phyloP scores from a whole-genome alignment of 2,113 vertebrate genomes.

The Elephas maximus region DNA sequence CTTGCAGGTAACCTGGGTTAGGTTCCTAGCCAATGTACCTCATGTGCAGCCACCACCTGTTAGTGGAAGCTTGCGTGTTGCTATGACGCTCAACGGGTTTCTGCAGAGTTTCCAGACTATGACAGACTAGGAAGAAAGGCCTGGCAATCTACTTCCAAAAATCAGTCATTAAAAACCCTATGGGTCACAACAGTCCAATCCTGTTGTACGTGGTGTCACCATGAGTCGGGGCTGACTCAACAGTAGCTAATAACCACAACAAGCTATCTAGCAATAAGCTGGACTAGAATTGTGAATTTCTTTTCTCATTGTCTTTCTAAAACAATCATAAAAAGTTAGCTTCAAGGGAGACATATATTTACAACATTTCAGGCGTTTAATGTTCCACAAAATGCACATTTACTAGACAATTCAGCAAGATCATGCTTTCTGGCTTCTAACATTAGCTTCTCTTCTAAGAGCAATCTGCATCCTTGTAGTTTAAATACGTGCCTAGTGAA shows the following conservation, averaged over 20 bases:
- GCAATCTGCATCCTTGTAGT: constrained; percentile 1
- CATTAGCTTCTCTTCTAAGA: constrained; percentile 50
- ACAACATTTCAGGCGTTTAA: constrained; percentile 60
- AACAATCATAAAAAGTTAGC: constrained; percentile 60
- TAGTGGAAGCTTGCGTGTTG: too few species aligned
- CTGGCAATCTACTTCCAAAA: background rate
- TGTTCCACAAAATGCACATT: constrained; percentile 42
- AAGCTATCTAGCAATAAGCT: background rate
- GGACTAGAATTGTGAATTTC: background rate
- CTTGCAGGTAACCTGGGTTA: background rate
- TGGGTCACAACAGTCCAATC: background rate
- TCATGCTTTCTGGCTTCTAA: constrained; percentile 2
- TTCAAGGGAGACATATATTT: constrained; percentile 27
- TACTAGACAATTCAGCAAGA: background rate
- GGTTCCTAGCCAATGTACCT: too few species aligned
- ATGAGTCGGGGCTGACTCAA: background rate
- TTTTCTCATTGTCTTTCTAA: constrained; percentile 12
- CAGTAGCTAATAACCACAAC: background rate
- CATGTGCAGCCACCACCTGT: too few species aligned
- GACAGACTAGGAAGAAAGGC: background rate
- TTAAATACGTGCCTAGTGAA: constrained; percentile 40
- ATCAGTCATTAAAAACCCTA: background rate
- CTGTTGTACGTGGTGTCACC: background rate
- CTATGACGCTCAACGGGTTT: background rate
- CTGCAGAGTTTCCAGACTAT: background rate